phyloP scores from a whole-genome alignment of 2,797 vertebrate species.

The Schizothorax lantsangensis region DNA sequence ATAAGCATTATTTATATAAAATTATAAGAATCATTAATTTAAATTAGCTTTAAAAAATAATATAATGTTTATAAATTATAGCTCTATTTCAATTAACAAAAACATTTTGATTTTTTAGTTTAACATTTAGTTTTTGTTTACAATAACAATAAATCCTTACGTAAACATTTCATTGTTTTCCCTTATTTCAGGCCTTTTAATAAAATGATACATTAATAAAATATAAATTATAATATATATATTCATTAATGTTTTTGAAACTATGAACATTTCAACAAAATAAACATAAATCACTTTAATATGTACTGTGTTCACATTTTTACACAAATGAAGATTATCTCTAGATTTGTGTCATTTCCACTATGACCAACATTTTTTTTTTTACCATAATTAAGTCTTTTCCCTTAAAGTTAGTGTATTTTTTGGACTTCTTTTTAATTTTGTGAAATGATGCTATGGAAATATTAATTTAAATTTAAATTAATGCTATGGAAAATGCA shows the following conservation, averaged over 20 bases:
- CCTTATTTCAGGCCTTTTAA: not conserved
- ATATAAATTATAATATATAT: not conserved
- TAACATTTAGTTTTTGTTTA: not conserved
- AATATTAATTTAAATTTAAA: not conserved
- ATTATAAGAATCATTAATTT: not conserved
- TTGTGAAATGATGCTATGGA: not conserved
- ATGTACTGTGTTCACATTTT: not conserved
- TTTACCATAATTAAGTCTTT: not conserved
- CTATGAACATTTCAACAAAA: not conserved
- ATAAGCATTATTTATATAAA: not conserved
- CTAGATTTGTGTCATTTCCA: not conserved
- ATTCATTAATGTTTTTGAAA: not conserved
- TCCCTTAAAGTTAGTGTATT: not conserved
- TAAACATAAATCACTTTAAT: not conserved
- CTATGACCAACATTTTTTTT: not conserved
- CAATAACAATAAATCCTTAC: not conserved
- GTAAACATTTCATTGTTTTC: not conserved
- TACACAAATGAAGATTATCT: not conserved
- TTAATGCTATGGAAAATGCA: not conserved
- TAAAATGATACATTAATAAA: not conserved
- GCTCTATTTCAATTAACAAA: not conserved
- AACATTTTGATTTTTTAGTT: not conserved
- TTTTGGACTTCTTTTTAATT: not conserved
- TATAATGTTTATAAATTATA: not conserved
- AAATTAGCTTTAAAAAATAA: not conserved